These are phyloP conservation scores for Tiliqua scincoides DNA, from an alignment of 2,113 vertebrate genomes.

Conservation along the genomic window DNA sequence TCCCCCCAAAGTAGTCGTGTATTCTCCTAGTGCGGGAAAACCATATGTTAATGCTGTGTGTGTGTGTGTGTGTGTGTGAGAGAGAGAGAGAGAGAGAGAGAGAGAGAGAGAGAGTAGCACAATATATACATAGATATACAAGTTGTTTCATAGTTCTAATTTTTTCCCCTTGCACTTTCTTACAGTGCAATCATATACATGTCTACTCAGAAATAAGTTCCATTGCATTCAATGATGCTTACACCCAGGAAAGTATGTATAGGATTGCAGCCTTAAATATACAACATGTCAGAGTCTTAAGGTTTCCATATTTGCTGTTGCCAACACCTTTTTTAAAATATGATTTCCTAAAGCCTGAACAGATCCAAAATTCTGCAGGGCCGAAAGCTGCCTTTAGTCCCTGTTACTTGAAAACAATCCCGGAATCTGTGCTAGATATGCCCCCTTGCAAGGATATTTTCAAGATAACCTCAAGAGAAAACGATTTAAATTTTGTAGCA, in stretches of 20 bases:
- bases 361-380: conserved; percentile 65
- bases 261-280: too few species aligned
- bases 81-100: conserved; percentile 30
- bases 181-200: too few species aligned
- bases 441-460: conserved; percentile 72
- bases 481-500: conserved; percentile 77
- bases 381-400: conserved; percentile 40
- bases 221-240: too few species aligned
- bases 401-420: conserved; percentile 63
- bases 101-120: conserved; percentile 19
- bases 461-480: conserved; percentile 77
- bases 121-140: not conserved
- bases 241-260: too few species aligned
- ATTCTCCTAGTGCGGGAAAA: conserved; percentile 60
- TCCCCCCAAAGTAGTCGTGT: conserved; percentile 40
- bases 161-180: conserved; percentile 52
- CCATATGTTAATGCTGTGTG: conserved; percentile 57
- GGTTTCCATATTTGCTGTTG: conserved; percentile 66
- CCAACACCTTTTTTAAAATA: conserved; percentile 44
- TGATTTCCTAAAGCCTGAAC: conserved; percentile 35
- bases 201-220: too few species aligned
- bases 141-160: conserved; percentile 37
- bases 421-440: conserved; percentile 66
- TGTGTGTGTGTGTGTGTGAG: conserved; percentile 41
- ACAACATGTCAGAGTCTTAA: conserved; percentile 58